Conservation (phyloP, 2,888 invertebrate genomes). For the Ormyrus pomaceus region DNA sequence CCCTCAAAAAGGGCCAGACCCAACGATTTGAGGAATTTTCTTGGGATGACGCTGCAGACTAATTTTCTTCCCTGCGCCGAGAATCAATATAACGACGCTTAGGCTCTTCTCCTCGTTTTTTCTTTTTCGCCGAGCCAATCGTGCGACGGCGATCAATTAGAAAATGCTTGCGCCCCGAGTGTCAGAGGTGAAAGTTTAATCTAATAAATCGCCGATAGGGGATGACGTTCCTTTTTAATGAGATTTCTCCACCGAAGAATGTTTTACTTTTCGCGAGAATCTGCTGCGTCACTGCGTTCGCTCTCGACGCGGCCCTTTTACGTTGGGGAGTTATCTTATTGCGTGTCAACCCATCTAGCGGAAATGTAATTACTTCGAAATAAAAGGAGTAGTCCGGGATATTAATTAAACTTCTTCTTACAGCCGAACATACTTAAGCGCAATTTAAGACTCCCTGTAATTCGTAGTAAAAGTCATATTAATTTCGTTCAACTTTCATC, state of each 20-base stretch:
- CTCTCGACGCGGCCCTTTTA: neutral
- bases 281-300: slow-evolving; percentile 28
- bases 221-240: slow-evolving; percentile 50
- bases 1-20: slow-evolving; percentile 10
- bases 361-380: slow-evolving; percentile 32
- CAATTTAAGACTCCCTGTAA: no score
- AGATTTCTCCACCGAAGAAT: slow-evolving; percentile 52
- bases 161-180: slow-evolving; percentile 4
- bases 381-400: no score
- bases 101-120: slow-evolving; percentile 4
- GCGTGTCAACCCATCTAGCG: slow-evolving; percentile 17
- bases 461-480: no score
- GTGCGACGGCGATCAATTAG: slow-evolving; percentile 48
- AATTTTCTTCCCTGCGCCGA: slow-evolving; percentile 60
- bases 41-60: slow-evolving; percentile 68
- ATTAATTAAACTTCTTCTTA: no score
- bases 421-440: no score
- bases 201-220: slow-evolving; percentile 47
- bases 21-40: slow-evolving; percentile 66
- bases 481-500: no score
- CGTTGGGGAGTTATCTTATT: neutral
- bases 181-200: slow-evolving; percentile 52
- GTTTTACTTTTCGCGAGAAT: slow-evolving; percentile 47
- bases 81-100: slow-evolving; percentile 66
- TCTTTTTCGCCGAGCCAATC: slow-evolving; percentile 12